These are phyloP conservation scores for Pteronotus mesoamericanus DNA, from an alignment of 2,797 vertebrate genomes.

Conservation along the genomic window DNA sequence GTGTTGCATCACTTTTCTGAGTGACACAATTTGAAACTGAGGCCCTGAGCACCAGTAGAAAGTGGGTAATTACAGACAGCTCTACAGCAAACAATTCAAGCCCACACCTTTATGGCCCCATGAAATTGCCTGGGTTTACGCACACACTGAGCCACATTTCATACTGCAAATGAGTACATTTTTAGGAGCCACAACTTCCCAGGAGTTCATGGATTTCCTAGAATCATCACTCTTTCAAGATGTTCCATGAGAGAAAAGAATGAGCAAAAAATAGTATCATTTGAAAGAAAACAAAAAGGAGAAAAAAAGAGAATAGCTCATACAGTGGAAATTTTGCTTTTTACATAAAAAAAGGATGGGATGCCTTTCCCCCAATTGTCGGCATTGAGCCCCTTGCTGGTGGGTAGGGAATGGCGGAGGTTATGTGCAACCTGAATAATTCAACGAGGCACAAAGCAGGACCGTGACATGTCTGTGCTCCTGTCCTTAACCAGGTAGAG, in stretches of 20 bases:
- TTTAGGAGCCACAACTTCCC: constrained; percentile 64
- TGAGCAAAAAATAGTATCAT: constrained; percentile 23
- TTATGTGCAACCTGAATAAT: neutral
- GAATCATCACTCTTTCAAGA: constrained; percentile 66
- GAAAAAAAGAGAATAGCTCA: neutral
- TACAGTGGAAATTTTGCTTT: neutral
- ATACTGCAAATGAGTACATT: constrained; percentile 61
- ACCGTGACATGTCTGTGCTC: rapidly evolving
- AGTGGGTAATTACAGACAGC: constrained; percentile 41
- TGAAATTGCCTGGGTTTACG: constrained; percentile 62
- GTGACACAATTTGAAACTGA: neutral
- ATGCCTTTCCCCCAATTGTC: neutral
- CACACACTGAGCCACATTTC: constrained; percentile 45
- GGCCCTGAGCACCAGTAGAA: neutral
- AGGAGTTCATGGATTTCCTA: constrained; percentile 77
- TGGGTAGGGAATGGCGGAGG: neutral
- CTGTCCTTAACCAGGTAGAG: neutral
- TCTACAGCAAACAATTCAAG: constrained; percentile 27
- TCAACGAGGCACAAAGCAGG: neutral
- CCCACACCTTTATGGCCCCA: constrained; percentile 41
- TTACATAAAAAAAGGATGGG: neutral
- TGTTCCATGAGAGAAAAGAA: constrained; percentile 21
- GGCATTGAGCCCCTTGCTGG: neutral
- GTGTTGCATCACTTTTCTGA: neutral
- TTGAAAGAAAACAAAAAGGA: neutral